Base-by-base conservation (phyloP, 2,797 vertebrate genomes). In the Echiichthys vipera region DNA sequence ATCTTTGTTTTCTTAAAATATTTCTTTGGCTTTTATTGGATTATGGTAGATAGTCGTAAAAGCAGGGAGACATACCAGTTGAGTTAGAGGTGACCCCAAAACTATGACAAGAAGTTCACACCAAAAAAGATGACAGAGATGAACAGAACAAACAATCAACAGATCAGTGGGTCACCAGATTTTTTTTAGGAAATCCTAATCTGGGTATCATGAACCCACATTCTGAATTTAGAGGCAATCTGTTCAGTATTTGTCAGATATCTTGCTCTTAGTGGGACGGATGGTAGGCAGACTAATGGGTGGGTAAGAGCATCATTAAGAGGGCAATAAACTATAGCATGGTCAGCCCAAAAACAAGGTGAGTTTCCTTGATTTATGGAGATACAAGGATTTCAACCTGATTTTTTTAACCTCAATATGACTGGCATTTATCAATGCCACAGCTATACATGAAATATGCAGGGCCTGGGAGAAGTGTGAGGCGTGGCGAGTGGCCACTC, bases 401-500 rank as follows among this genome's bases (percentile, higher is more conserved):
- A 62, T 42, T n/a, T n/a, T n/a, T n/a, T n/a, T n/a, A 51, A 42
- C 50, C 29, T 63, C 30, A 29, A 50, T 49, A 25, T 65, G 53
- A 68, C n/a, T 50, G 70, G 17, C 58, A 62, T 51, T 30, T 50
- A 81, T 71, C 69, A 50, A 65, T 70, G 50, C 36, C 17, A 5
- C 17, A 50, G 77, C 67, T 24, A 47, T 39, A 46, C 30, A n/a
- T n/a, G n/a, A n/a, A n/a, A n/a, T n/a, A n/a, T n/a, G n/a, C n/a
- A 86, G 64, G 70, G 77, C 58, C 43, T 76, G 30, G 39, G 68
- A 80, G 67, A 40, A 10, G 25, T 20, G 49, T 5, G 2, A 74
- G 76, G 64, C 42, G 4, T 57, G 56, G 61, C 27, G 6, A 62
- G 54, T 57, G 64, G 55, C 65, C 65, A 11, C 65, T 88, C 80